Percentiles rank a stretch among this genome's conserved stretches.
phyloP scores from a whole-genome alignment of 2,888 invertebrate species.

The Matsumyia berberina region DNA sequence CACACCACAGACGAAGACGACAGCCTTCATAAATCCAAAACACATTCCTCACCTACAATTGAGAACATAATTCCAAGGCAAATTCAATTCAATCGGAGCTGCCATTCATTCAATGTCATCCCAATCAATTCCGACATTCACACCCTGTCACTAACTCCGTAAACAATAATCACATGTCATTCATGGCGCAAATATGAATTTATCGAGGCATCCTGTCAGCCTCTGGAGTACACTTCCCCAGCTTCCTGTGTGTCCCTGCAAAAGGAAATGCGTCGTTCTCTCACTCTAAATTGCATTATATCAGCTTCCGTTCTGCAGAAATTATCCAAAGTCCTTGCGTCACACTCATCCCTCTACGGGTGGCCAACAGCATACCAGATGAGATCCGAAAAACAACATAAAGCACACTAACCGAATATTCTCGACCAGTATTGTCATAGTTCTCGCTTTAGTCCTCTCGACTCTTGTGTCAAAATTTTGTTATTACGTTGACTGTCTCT shows the following conservation, averaged over 20 bases:
- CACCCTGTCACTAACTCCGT: conserved; percentile 45
- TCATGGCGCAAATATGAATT: conserved; percentile 59
- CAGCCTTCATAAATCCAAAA: neutral
- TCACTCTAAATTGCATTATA: conserved; percentile 13
- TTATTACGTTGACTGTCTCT: neutral
- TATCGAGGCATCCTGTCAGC: neutral
- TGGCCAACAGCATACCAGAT: neutral
- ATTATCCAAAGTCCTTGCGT: neutral
- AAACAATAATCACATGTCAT: conserved; percentile 73
- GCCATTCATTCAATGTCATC: conserved; percentile 64
- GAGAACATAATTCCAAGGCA: conserved; percentile 52
- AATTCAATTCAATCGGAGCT: conserved; percentile 57
- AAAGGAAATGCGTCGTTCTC: conserved; percentile 14
- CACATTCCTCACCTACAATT: conserved; percentile 58
- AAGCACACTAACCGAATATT: neutral
- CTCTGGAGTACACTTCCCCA: neutral
- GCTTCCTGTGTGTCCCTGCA: neutral
- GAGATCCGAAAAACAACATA: neutral
- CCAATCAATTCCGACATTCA: conserved; percentile 61
- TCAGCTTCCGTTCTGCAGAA: conserved; percentile 7
- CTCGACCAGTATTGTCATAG: neutral
- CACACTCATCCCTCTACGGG: neutral
- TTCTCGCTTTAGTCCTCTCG: no score
- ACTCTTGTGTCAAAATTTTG: neutral
- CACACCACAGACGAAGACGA: neutral